Evolutionary conservation across 1,140 invertebrate genomes (phyloP), one percentile per base, ranked within the genome.

Genomic region (Papilio machaon): DNA sequence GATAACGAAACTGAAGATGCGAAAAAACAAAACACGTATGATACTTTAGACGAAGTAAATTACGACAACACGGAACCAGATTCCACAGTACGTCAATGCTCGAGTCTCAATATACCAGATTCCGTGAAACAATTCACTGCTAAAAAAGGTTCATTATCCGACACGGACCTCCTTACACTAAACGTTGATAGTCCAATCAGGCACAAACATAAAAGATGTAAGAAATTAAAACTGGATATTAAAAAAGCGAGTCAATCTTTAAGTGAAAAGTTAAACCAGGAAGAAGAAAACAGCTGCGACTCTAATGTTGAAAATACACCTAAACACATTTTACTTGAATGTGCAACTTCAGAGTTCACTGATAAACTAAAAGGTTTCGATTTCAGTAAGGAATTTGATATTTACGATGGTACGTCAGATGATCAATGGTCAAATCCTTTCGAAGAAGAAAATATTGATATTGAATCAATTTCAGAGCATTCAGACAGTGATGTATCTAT

Each of bases 241-340:
- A 85, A 93, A 77, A 91, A 92, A 84, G 91, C 91, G 3, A 93
- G 88, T 35, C 87, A 86, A 81, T 91, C 89, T 0, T 87, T 89
- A 85, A 81, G 30, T 17, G 86, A 87, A n/a, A 79, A 17, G 10
- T 9, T 82, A 23, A 81, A 87, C 47, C 81, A 84, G 23, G 38
- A 86, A 35, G 60, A 73, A 35, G 74, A 80, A 43, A 82, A 87
- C 35, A 83, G 81, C n/a, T 70, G 80, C 2, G 79, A 64, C 54
- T 83, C 84, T 1, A 87, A 91, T 82, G 82, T 89, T 8, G 93
- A 94, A 81, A 94, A 94, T 54, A 94, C 93, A 30, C 93, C 93
- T 0, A 94, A 91, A 85, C 90, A 94, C 77, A 84, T 92, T 1
- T 79, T 90, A 6, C 73, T 94, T 19, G 88, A 91, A 11, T 88